Evolutionary conservation across 37 sponge, comb jelly and placozoan genomes (phyloP).

Genomic region (Ephydatia muelleri): DNA sequence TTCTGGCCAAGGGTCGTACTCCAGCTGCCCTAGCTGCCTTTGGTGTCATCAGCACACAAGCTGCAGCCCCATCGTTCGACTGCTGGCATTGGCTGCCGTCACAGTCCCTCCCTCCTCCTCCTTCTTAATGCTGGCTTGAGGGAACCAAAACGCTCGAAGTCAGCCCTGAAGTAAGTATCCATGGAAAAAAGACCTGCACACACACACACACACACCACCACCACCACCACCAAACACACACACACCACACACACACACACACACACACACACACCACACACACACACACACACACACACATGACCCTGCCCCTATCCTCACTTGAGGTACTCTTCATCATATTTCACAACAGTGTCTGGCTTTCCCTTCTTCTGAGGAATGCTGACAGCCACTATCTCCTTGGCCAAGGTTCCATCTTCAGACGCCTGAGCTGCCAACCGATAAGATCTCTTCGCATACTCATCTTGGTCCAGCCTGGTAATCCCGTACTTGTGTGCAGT

Average conservation of each 20-base stretch:
- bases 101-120: slow-evolving; percentile 84
- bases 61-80: slow-evolving; percentile 95
- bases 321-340: slow-evolving; percentile 84
- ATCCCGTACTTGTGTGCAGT: slow-evolving; percentile 80
- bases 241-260: too few species aligned
- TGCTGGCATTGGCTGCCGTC: slow-evolving; percentile 97
- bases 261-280: too few species aligned
- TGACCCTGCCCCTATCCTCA: too few species aligned
- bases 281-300: too few species aligned
- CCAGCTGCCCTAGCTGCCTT: slow-evolving; percentile 49
- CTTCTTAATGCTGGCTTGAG: slow-evolving; percentile 85
- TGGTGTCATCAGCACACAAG: slow-evolving; percentile 90
- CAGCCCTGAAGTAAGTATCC: slow-evolving; percentile 33
- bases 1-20: slow-evolving; percentile 84
- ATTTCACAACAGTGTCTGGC: slow-evolving; percentile 69
- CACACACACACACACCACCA: too few species aligned
- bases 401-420: slow-evolving; percentile 59
- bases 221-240: too few species aligned
- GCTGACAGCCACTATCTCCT: slow-evolving; percentile 81
- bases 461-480: slow-evolving; percentile 88
- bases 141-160: slow-evolving; percentile 77
- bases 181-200: too few species aligned
- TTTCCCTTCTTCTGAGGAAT: slow-evolving; percentile 82
- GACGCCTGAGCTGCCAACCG: slow-evolving; percentile 57
- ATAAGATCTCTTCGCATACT: slow-evolving; percentile 92